A percentile compares a stretch with the other conserved stretches of the same genome.
These are phyloP conservation scores for Eupithecia exiguata DNA, from an alignment of 2,888 invertebrate species.

Conservation along the genomic window DNA sequence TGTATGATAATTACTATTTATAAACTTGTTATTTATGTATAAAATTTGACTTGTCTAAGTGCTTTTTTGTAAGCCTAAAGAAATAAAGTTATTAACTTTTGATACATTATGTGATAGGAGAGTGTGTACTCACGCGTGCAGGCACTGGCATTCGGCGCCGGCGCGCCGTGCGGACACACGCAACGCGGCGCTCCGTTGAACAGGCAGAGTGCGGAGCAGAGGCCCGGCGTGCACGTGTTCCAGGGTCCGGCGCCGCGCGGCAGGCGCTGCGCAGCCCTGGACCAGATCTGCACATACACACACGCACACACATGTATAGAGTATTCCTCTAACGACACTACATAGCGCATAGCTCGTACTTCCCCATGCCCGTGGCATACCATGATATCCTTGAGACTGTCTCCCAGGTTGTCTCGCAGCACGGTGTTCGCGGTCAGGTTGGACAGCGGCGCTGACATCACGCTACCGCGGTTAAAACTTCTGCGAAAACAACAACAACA, in stretches of 20 bases:
- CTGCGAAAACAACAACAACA: conserved; percentile 53
- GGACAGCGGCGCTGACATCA: conserved; percentile 85
- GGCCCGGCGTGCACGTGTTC: conserved; percentile 55
- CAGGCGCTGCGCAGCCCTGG: conserved; percentile 55
- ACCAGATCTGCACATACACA: conserved; percentile 31
- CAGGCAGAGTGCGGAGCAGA: conserved; percentile 92
- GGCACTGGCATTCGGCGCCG: conserved; percentile 85
- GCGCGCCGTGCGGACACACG: conserved; percentile 92
- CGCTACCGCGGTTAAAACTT: conserved; percentile 82
- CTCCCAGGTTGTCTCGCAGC: conserved; percentile 52
- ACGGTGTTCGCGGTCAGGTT: conserved; percentile 77
- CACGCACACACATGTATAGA: not conserved
- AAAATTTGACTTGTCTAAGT: no score
- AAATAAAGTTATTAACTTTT: no score
- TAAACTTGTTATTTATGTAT: no score
- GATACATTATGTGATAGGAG: no score
- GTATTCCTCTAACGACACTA: not conserved
- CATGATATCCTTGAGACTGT: conserved; percentile 47
- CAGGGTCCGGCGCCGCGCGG: conserved; percentile 63
- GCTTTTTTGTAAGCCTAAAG: no score
- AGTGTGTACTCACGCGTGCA: conserved; percentile 84
- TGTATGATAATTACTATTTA: no score
- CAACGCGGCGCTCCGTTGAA: conserved; percentile 88
- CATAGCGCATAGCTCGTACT: not conserved
- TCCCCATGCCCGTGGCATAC: conserved; percentile 14